Base-by-base conservation (phyloP, 1,140 invertebrate species). In the Parapsyche elsis region DNA sequence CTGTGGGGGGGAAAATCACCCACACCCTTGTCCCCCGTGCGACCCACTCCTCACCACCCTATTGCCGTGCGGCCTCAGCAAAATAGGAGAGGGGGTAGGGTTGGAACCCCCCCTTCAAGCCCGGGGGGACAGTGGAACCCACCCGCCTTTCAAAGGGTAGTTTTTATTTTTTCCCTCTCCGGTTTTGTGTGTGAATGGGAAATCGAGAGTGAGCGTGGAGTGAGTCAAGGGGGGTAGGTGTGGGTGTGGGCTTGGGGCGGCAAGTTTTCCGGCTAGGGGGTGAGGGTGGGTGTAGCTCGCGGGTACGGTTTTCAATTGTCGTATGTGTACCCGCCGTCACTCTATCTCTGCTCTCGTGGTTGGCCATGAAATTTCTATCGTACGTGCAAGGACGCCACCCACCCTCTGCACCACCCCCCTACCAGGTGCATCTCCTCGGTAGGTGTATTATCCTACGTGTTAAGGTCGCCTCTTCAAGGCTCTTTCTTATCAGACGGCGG, bases 1-100 rank as follows among this genome's bases (percentile, higher is more conserved):
- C 67, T 67, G 87, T 86, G 88, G 10, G 64, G 64, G 24, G 64
- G 64, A 67, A 23, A 23, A 67, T 67, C 64, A 67, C 64, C 87
- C 87, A 88, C 87, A 88, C 88, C 86, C 77, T 86, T 67, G 21
- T 67, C 24, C 64, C 87, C 88, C 88, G 88, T 57, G 53, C 64
- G 64, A 67, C 30, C 57, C 57, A 87, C 87, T 86, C 87, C 88
- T 88, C 88, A 88, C 88, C 87, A 88, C 88, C 87, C 87, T 87
- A 87, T 88, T 88, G 87, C 87, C 87, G 87, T 87, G 86, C 87
- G 76, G 30, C 26, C 57, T 59, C 75, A 30, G 44, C 57, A 19
- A 16, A 26, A 21, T 21, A 23, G 19, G 61, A 67, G 71, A 21
- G 44, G 23, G n/a, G 16, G 38, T 21, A 30, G 83, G 44, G 76